Conservation (phyloP, 2,888 invertebrate genomes). For the Rosalia funebris region DNA sequence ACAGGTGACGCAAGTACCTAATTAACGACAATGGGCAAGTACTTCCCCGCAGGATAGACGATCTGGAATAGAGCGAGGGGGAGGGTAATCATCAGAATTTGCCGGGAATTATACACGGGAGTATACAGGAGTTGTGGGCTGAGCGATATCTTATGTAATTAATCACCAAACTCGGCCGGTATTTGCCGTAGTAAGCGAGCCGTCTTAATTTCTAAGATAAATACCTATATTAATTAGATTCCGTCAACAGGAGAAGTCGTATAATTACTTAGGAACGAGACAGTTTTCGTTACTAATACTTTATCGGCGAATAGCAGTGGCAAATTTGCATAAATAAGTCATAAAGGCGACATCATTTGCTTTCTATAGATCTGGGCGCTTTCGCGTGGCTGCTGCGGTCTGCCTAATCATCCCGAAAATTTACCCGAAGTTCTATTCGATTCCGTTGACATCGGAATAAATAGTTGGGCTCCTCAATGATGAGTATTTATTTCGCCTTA, state of each 20-base stretch:
- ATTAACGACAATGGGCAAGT: conserved; percentile 31
- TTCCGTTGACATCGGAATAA: no score
- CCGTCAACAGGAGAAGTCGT: conserved; percentile 63
- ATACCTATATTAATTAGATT: conserved; percentile 64
- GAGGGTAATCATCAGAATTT: conserved; percentile 28
- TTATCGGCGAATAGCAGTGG: conserved; percentile 61
- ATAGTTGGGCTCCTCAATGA: no score
- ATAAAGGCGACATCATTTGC: conserved; percentile 45
- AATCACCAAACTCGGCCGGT: conserved; percentile 62
- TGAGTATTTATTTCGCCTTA: no score
- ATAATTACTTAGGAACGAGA: conserved; percentile 63
- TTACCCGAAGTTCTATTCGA: no score
- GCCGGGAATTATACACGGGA: conserved; percentile 29
- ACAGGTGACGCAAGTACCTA: conserved; percentile 23
- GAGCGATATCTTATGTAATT: conserved; percentile 61
- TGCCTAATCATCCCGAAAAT: no score
- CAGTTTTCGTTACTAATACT: conserved; percentile 63
- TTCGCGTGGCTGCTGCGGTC: no score
- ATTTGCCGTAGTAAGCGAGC: conserved; percentile 62
- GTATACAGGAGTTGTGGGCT: conserved; percentile 41
- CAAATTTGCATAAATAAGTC: conserved; percentile 62
- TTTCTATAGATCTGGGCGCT: conserved; percentile 21
- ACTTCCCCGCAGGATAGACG: conserved; percentile 14
- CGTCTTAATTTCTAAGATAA: conserved; percentile 64
- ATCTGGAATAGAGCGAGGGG: conserved; percentile 24